These are phyloP conservation scores for Nothura maculosa DNA, from an alignment of 2,797 vertebrate species.

Conservation along the genomic window DNA sequence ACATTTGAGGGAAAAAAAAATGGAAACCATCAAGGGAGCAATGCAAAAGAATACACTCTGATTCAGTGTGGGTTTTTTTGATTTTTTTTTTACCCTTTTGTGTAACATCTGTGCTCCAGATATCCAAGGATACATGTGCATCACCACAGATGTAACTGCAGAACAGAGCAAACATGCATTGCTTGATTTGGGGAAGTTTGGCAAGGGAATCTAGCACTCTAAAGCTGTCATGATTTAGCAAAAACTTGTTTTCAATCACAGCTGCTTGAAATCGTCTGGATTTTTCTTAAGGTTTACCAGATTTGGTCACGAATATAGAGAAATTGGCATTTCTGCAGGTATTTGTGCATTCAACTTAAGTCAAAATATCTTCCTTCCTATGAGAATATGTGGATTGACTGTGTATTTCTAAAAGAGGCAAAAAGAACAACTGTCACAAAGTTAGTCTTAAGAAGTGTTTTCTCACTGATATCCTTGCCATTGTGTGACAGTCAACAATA, in stretches of 20 bases:
- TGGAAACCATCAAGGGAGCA: constrained; percentile 15
- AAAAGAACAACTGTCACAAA: neutral
- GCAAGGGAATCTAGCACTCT: neutral
- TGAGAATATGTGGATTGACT: neutral
- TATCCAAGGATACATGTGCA: neutral
- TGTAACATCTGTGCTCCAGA: constrained; percentile 26
- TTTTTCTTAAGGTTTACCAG: neutral
- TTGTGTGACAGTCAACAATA: neutral
- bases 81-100: constrained; percentile 7
- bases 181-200: neutral
- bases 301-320: neutral
- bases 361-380: neutral
- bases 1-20: neutral
- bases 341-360: neutral
- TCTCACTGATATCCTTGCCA: neutral
- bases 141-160: neutral
- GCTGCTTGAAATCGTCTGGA: neutral
- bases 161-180: neutral
- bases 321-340: neutral
- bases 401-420: neutral
- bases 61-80: neutral
- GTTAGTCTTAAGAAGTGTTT: neutral
- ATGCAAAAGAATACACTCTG: neutral
- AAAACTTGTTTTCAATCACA: neutral
- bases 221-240: neutral